Evolutionary conservation across 2,797 vertebrate species (phyloP), one percentile per base, ranked within the genome.

Genomic region (Catamblyrhynchus diadema): DNA sequence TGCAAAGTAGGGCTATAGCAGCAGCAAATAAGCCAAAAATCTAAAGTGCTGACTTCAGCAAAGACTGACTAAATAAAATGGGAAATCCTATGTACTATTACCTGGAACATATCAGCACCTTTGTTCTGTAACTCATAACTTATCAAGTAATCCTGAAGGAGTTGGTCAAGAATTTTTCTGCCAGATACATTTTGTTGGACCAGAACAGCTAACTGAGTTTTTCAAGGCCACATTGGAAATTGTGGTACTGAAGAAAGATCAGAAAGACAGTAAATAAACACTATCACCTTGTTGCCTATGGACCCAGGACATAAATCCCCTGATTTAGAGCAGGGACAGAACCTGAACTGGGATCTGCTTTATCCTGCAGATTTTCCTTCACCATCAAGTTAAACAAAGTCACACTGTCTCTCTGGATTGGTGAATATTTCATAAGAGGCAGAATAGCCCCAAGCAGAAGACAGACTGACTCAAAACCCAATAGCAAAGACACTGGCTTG

Each of bases 381-480:
- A 61, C 50, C 66, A 83, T 33, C 64, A 72, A 69, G 73, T 84
- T 83, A 51, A 14, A 86, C 39, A 79, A 91, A 93, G 65, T 81
- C 85, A 86, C 62, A 45, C 32, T 39, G 42, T 90, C 70, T 91
- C 88, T 86, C 92, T 81, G 73, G 85, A 90, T 51, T 30, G 17
- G 73, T 95, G 88, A 96, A 95, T 96, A 95, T 96, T 96, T 96
- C 77, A 95, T 88, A 93, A 78, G 72, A 81, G 90, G 77, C 16
- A 95, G 59, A 96, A 95, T 69, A 90, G 91, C 91, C 92, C 75
- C 80, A 91, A 95, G 95, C 90, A 95, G 90, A 93, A 95, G 69
- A 81, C 80, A 93, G 69, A 79, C 82, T 47, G 61, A 83, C 82
- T 94, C 61, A 81, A 94, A 90, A 56, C 66, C 82, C 70, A 90